These are phyloP conservation scores for Eupithecia dodoneata DNA, from an alignment of 2,888 invertebrate genomes.

Conservation along the genomic window DNA sequence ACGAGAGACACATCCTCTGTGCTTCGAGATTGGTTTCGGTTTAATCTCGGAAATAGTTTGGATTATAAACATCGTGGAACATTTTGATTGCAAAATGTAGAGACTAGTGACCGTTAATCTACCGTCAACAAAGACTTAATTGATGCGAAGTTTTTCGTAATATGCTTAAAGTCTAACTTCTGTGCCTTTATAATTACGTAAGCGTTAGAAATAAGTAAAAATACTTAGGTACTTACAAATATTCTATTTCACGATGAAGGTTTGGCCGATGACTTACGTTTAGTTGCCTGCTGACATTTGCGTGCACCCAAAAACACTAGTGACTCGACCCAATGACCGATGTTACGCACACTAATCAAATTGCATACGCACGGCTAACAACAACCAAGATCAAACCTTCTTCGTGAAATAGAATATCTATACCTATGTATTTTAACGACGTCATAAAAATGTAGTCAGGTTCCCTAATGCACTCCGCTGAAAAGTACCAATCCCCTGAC, in stretches of 20 bases:
- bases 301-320: no score
- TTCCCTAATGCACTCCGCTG: constrained; percentile 22
- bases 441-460: constrained; percentile 4
- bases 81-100: not conserved
- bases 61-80: not conserved
- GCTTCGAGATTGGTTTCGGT: constrained; percentile 36
- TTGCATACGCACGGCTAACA: no score
- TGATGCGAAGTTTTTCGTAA: not conserved
- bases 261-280: no score
- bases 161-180: not conserved
- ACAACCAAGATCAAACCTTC: no score
- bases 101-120: not conserved
- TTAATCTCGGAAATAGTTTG: constrained; percentile 17
- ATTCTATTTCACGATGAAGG: no score
- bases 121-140: not conserved
- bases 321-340: no score
- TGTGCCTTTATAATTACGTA: not conserved
- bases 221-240: no score
- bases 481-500: constrained; percentile 42
- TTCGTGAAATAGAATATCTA: no score
- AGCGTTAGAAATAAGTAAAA: not conserved
- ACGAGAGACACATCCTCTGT: constrained; percentile 49
- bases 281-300: no score
- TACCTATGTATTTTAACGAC: not conserved
- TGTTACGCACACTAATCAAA: no score